phyloP scores from a whole-genome alignment of 2,888 invertebrate genomes.

The Xestoiulus laeticollis region DNA sequence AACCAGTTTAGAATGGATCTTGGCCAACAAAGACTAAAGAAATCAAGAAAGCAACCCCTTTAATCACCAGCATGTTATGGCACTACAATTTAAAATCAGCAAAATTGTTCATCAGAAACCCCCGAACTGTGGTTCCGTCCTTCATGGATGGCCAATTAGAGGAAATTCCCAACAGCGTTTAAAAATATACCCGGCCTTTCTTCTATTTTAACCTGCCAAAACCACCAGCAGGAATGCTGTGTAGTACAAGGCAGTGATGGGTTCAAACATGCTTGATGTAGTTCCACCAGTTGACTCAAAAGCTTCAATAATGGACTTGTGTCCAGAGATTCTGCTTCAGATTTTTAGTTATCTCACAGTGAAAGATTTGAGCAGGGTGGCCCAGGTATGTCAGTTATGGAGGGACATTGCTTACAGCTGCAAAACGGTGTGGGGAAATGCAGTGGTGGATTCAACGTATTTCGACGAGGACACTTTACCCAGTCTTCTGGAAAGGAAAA shows the following conservation, averaged over 20 bases:
- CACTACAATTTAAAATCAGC: background rate
- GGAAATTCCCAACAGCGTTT: background rate
- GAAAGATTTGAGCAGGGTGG: background rate
- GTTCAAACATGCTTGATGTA: background rate
- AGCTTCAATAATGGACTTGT: background rate
- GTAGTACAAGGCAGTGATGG: background rate
- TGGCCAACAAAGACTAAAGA: background rate
- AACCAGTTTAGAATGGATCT: too few species aligned
- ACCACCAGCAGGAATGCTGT: background rate
- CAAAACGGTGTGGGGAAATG: background rate
- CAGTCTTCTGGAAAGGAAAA: background rate
- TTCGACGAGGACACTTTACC: background rate
- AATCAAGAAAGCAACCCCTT: background rate
- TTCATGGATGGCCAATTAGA: conserved; percentile 30
- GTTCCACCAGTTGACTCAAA: background rate
- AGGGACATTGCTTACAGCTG: background rate
- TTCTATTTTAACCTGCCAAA: background rate
- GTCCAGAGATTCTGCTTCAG: conserved; percentile 8
- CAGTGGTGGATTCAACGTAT: background rate
- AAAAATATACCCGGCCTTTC: background rate
- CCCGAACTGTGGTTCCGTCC: conserved; percentile 12
- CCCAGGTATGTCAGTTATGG: background rate
- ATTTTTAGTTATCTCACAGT: background rate
- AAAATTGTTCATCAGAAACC: background rate
- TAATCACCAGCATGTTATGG: background rate